Evolutionary conservation across 2,113 vertebrate species (phyloP).

Genomic region (Centropus bengalensis): DNA sequence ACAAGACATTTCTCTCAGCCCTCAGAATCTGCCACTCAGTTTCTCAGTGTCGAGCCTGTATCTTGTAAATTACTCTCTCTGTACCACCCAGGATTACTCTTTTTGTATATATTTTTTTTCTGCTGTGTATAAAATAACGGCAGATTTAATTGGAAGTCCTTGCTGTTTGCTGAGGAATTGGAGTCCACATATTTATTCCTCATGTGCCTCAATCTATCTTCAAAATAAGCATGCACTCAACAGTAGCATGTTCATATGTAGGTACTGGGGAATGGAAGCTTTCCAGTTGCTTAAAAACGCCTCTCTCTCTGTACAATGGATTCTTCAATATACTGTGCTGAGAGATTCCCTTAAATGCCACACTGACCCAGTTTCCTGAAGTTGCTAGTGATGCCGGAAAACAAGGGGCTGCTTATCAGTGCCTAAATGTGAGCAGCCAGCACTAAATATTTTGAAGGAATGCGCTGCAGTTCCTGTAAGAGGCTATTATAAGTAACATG

Average conservation of each 20-base stretch:
- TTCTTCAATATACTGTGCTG: not conserved
- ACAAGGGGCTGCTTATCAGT: conserved; percentile 7
- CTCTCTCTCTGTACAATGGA: not conserved
- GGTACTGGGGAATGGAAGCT: not conserved
- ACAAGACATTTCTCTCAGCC: not conserved
- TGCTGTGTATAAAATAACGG: not conserved
- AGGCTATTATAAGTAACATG: not conserved
- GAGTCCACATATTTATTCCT: not conserved
- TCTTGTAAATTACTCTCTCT: not conserved
- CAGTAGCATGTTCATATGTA: not conserved
- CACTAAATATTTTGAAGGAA: not conserved
- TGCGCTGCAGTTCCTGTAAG: not conserved
- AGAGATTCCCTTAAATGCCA: conserved; percentile 22
- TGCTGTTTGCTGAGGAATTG: conserved; percentile 33
- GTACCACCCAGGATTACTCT: not conserved
- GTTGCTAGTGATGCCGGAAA: not conserved
- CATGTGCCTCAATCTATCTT: not conserved
- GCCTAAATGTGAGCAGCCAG: not conserved
- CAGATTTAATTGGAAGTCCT: not conserved
- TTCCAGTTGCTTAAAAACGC: not conserved
- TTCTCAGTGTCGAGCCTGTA: not conserved
- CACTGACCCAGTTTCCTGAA: conserved; percentile 60
- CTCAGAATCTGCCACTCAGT: not conserved
- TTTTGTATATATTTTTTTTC: not conserved
- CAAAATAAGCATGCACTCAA: not conserved